phyloP scores from a whole-genome alignment of 2,888 invertebrate genomes.

The Drosophila rubida region DNA sequence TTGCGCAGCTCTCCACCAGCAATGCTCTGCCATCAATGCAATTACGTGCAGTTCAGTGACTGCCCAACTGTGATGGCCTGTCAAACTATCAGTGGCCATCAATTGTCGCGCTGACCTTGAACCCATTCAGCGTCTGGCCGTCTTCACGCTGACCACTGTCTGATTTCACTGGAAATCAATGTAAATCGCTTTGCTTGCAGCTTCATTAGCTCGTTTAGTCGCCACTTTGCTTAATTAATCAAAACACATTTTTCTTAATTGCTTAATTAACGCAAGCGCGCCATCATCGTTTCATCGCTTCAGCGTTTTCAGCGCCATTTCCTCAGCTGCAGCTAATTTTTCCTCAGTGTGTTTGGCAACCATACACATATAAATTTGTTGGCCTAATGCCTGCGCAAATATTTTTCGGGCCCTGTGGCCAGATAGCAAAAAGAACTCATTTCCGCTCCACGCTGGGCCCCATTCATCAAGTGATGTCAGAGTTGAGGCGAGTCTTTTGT shows the following conservation, averaged over 20 bases:
- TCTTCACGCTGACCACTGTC: not conserved
- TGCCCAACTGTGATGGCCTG: constrained; percentile 1
- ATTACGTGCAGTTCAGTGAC: constrained; percentile 8
- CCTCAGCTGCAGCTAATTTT: constrained; percentile 25
- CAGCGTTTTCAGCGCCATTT: constrained; percentile 33
- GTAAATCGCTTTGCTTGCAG: constrained; percentile 47
- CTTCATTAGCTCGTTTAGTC: constrained; percentile 53
- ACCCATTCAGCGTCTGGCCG: constrained; percentile 18
- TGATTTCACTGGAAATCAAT: constrained; percentile 57
- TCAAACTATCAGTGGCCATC: not conserved
- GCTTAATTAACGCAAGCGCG: constrained; percentile 59
- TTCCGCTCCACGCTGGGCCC: constrained; percentile 62
- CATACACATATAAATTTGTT: constrained; percentile 1
- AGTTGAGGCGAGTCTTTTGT: constrained; percentile 15
- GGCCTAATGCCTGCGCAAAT: constrained; percentile 52
- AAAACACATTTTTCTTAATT: constrained; percentile 64
- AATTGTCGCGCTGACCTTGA: constrained; percentile 51
- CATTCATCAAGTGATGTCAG: constrained; percentile 66
- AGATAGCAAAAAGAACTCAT: constrained; percentile 48
- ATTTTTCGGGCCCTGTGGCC: constrained; percentile 34
- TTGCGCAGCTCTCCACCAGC: constrained; percentile 18
- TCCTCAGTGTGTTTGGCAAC: constrained; percentile 1
- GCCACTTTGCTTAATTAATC: constrained; percentile 59
- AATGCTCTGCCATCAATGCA: constrained; percentile 4
- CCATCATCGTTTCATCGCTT: constrained; percentile 17